Percentiles rank a stretch among this genome's conserved stretches.
Conservation (phyloP, 2,113 vertebrate genomes). For the Aegypius monachus region DNA sequence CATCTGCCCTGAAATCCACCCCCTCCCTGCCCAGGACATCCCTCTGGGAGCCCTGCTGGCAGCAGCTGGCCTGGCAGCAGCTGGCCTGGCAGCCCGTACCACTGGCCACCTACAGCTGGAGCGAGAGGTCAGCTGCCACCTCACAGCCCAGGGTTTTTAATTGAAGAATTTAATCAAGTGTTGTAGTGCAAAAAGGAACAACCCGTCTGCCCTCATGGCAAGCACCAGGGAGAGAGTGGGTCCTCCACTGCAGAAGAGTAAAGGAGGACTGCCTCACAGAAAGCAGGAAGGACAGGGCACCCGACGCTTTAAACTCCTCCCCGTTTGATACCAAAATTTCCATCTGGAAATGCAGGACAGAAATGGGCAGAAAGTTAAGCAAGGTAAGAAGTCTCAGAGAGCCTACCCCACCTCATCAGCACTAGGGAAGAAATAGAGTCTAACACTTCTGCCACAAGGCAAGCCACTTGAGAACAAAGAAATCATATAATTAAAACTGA, state of each 20-base stretch:
- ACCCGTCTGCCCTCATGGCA: background rate
- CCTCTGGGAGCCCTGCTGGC: background rate
- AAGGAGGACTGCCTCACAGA: background rate
- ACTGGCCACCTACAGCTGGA: background rate
- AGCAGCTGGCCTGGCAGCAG: background rate
- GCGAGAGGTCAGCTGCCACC: background rate
- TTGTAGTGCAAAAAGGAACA: background rate
- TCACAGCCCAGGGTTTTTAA: background rate
- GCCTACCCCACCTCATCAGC: background rate
- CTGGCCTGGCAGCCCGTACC: background rate
- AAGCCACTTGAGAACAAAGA: background rate
- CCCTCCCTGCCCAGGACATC: background rate
- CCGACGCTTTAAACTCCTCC: accelerated
- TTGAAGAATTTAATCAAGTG: background rate
- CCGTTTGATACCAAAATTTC: background rate
- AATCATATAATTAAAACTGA: background rate
- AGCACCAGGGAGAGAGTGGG: background rate
- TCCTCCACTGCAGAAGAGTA: background rate
- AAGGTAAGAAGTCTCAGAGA: background rate
- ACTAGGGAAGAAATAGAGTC: background rate
- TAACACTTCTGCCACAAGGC: background rate
- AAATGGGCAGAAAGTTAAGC: background rate
- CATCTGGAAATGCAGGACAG: background rate
- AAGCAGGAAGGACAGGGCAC: background rate
- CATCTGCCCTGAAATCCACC: background rate